Percentiles rank a stretch among this genome's conserved stretches.
Conservation (phyloP, 2,888 invertebrate genomes). For the Diarsia dahlii region DNA sequence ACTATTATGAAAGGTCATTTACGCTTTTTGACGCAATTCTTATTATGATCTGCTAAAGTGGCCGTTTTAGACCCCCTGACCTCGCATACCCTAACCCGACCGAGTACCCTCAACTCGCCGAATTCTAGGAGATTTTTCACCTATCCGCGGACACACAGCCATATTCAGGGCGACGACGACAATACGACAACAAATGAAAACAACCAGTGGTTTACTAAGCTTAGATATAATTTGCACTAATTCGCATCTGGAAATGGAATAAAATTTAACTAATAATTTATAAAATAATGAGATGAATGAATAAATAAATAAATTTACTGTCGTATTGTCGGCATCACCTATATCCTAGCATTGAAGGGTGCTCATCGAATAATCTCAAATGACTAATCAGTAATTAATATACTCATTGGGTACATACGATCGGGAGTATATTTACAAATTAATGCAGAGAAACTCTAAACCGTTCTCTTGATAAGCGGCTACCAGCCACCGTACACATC, state of each 20-base stretch:
- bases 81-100: slow-evolving; percentile 11
- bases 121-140: neutral
- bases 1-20: no score
- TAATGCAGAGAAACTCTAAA: neutral
- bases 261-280: no score
- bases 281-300: no score
- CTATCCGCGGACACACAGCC: neutral
- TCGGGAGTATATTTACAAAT: slow-evolving; percentile 2
- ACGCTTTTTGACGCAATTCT: no score
- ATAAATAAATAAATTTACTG: neutral
- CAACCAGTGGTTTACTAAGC: neutral
- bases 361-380: slow-evolving; percentile 19
- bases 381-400: slow-evolving; percentile 19
- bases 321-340: neutral
- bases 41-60: no score
- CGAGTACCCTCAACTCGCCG: neutral
- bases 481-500: neutral
- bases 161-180: neutral
- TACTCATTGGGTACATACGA: slow-evolving; percentile 18
- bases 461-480: neutral
- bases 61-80: no score
- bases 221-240: neutral
- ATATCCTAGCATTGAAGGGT: neutral
- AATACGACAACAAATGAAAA: neutral
- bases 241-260: neutral